These are phyloP conservation scores for Morpho deidamia DNA, from an alignment of 2,888 invertebrate genomes.

Conservation along the genomic window DNA sequence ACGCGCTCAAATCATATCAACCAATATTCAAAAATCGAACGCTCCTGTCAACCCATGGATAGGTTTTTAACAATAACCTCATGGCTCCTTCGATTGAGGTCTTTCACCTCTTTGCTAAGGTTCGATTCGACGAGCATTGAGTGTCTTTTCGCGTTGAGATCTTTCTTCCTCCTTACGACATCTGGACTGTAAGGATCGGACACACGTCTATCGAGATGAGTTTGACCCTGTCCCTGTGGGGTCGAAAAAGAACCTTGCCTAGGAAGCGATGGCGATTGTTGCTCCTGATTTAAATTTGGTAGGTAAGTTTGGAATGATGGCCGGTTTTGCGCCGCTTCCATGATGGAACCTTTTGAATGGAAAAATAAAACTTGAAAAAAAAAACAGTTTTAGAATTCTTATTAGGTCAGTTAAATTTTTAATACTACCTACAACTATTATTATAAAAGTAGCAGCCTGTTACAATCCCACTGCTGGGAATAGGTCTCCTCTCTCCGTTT, in stretches of 20 bases:
- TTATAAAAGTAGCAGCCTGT: too few relatives aligned
- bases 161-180: conserved; percentile 61
- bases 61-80: conserved; percentile 62
- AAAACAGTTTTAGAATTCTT: neutral
- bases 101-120: conserved; percentile 54
- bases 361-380: conserved; percentile 14
- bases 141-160: conserved; percentile 58
- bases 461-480: too few relatives aligned
- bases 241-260: conserved; percentile 51
- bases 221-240: conserved; percentile 34
- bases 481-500: too few relatives aligned
- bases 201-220: conserved; percentile 50
- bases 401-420: neutral
- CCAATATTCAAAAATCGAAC: conserved; percentile 25
- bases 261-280: conserved; percentile 42
- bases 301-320: conserved; percentile 74
- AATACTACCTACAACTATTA: too few relatives aligned
- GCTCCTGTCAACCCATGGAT: conserved; percentile 63
- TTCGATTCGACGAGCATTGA: conserved; percentile 68
- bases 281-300: conserved; percentile 49
- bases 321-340: conserved; percentile 83
- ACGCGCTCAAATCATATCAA: conserved; percentile 21
- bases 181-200: conserved; percentile 67
- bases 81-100: conserved; percentile 62
- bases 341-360: conserved; percentile 76